Percentiles rank a stretch among this genome's conserved stretches.
phyloP scores from a whole-genome alignment of 1,140 invertebrate species.

The Rhysida immarginata region DNA sequence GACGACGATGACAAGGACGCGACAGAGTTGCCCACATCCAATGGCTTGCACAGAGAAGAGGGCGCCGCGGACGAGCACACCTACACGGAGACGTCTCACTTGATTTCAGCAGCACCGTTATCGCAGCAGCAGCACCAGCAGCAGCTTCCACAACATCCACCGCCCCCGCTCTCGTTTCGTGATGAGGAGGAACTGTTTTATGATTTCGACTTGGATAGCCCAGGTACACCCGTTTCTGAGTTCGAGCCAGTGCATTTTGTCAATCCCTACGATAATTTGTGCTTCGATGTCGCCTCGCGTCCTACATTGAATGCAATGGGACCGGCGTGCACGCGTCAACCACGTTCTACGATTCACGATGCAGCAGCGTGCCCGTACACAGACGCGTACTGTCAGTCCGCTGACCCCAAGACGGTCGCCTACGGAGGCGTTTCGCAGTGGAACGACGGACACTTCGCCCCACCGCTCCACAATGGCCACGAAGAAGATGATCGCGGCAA shows the following conservation, averaged over 20 bases:
- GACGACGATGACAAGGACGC: slow-evolving; percentile 11
- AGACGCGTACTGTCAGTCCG: background rate
- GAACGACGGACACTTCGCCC: no score
- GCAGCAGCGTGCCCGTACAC: background rate
- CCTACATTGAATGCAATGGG: background rate
- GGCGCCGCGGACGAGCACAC: slow-evolving; percentile 6
- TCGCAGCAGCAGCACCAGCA: no score
- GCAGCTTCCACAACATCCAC: no score
- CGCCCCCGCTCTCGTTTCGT: background rate
- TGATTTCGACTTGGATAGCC: slow-evolving; percentile 43
- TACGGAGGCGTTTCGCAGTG: background rate
- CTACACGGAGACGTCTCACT: background rate
- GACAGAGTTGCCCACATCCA: slow-evolving; percentile 14
- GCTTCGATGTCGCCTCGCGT: background rate
- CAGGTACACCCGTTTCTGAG: slow-evolving; percentile 44
- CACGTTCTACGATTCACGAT: background rate
- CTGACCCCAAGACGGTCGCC: no score
- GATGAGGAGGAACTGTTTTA: slow-evolving; percentile 17
- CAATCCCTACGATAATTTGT: slow-evolving; percentile 13
- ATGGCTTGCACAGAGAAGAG: background rate
- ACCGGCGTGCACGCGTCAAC: background rate
- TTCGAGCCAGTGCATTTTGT: slow-evolving; percentile 27
- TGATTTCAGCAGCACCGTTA: no score
- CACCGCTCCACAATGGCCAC: no score
- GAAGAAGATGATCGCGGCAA: background rate